phyloP scores from a whole-genome alignment of 2,113 vertebrate species.

The Xerus inauris region DNA sequence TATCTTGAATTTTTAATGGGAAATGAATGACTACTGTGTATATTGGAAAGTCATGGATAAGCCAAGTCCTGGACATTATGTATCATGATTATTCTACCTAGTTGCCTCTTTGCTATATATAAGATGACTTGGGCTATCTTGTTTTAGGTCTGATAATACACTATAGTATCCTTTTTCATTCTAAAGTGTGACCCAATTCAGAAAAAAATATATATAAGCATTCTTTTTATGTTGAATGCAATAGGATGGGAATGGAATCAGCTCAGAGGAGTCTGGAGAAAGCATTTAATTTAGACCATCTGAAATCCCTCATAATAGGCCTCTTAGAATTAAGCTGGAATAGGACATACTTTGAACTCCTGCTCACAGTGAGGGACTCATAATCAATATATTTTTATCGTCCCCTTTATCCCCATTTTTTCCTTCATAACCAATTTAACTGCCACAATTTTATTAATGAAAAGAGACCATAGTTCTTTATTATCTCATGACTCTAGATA shows the following conservation, averaged over 20 bases:
- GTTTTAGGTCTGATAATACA: neutral
- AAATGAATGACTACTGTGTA: neutral
- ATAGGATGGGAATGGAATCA: neutral
- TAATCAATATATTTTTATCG: neutral
- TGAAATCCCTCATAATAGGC: neutral
- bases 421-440: neutral
- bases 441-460: neutral
- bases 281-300: neutral
- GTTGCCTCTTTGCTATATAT: neutral
- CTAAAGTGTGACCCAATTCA: neutral
- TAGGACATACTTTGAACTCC: neutral
- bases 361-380: neutral
- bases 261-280: neutral
- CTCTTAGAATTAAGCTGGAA: neutral
- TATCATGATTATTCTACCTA: neutral
- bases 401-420: too few relatives aligned
- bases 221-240: neutral
- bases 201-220: neutral
- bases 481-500: neutral
- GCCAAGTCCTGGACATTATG: neutral
- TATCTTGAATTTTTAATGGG: neutral
- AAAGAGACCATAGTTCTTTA: neutral
- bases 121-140: neutral
- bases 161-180: neutral
- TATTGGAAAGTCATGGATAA: neutral